Percentiles rank a stretch among this genome's conserved stretches.
Evolutionary conservation across 2,888 invertebrate genomes (phyloP).

Genomic region (Dynastes grantii): DNA sequence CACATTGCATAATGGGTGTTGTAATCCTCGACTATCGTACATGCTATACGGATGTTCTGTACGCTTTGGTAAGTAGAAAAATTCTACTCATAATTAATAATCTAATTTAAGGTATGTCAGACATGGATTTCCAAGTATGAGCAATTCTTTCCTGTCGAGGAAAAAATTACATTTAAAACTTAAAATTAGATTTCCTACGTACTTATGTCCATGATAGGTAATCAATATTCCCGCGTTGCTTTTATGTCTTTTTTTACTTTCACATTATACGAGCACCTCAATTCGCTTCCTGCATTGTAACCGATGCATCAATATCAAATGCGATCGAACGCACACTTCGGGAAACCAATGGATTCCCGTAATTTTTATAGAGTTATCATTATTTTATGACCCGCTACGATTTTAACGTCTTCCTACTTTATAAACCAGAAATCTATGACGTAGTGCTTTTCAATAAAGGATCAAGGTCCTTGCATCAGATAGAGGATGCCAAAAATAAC

Average conservation of each 20-base stretch:
- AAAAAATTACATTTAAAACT: not conserved
- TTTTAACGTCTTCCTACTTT: not conserved
- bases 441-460: not conserved
- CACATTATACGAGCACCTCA: not conserved
- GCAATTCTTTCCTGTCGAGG: not conserved
- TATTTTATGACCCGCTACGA: not conserved
- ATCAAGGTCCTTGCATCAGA: not conserved
- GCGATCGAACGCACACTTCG: not conserved
- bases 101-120: not conserved
- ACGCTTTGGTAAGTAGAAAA: not conserved
- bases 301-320: slow-evolving; percentile 2
- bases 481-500: not conserved
- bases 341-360: too few species aligned
- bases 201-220: not conserved
- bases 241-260: not conserved
- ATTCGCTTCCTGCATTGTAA: not conserved
- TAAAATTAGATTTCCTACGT: not conserved
- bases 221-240: not conserved
- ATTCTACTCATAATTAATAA: not conserved
- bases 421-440: not conserved
- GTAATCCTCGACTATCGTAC: too few species aligned
- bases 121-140: not conserved
- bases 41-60: too few species aligned
- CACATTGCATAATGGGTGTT: too few species aligned
- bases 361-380: too few species aligned